These are phyloP conservation scores for Murina feae DNA, from an alignment of 2,113 vertebrate genomes.

Conservation along the genomic window DNA sequence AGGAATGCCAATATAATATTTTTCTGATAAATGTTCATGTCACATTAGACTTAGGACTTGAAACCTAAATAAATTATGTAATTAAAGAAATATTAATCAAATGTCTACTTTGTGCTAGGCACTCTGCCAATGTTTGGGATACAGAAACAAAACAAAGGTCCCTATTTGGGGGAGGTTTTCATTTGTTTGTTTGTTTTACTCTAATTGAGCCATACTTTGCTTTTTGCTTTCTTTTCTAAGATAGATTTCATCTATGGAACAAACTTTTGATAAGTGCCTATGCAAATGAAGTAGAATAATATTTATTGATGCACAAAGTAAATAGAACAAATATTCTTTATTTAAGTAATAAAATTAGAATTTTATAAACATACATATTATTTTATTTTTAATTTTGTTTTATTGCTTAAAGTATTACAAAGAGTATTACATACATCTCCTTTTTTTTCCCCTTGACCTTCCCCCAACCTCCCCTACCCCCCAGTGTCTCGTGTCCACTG, in stretches of 20 bases:
- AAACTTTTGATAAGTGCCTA: background rate
- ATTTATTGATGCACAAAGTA: background rate
- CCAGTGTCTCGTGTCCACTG: no score
- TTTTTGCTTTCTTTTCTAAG: background rate
- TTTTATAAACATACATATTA: background rate
- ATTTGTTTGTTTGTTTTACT: background rate
- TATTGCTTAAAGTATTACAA: no score
- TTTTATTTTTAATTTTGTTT: no score
- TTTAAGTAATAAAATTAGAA: constrained; percentile 11
- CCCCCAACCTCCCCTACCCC: no score
- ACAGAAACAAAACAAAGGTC: background rate
- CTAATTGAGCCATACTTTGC: background rate
- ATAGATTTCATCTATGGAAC: background rate
- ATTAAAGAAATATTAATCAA: background rate
- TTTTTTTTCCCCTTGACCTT: no score
- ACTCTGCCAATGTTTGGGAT: background rate
- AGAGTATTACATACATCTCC: no score
- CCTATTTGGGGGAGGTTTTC: background rate
- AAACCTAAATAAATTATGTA: background rate
- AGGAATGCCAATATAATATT: background rate
- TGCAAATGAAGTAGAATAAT: background rate
- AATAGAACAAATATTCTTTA: background rate
- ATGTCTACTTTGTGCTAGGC: no score
- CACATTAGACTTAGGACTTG: background rate
- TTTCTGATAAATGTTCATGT: background rate